Base-by-base conservation (phyloP, 2,113 vertebrate species). In the Rhabdornis inornatus region DNA sequence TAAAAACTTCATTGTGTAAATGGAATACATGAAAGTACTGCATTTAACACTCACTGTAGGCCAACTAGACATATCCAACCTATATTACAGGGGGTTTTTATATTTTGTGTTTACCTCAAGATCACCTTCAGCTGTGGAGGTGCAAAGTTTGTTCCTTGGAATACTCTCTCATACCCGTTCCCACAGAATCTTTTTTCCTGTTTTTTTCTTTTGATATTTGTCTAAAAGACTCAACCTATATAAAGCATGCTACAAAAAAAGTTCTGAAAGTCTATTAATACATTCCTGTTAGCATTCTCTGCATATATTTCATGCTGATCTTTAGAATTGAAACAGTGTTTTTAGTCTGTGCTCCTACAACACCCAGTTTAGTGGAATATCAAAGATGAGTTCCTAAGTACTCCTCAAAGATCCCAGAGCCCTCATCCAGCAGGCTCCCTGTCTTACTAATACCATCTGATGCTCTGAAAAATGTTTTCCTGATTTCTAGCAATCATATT, bases 181-280 rank as follows among this genome's bases (percentile, higher is more conserved):
- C 42, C 52, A 81, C 14, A 15, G 27, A 80, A 65, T 65, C 40
- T 49, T 61, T 45, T 31, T 74, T 85, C 47, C 28, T 28, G 3
- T 7, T 23, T 35, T 81, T 72, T 35, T 31, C 28, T 56, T 78
- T 39, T 39, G 55, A 69, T 61, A 25, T 76, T 88, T 60, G 16
- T 63, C 56, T 66, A 84, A 94, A 89, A 96, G 55, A 50, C 42
- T 84, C 69, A 92, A 50, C 39, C 61, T 82, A 66, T 59, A 75
- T 82, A 91, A 94, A 89, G 30, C 14, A 65, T 10, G 17, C 64
- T 27, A 69, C 24, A 39, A 45, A 90, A 92, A 79, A 65, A 40
- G 8, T 59, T 74, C 56, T 74, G 55, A 15, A 87, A 61, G 25
- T 61, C 78, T 92, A 45, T 81, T 65, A 83, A 83, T 92, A 70